Evolutionary conservation across 2,113 vertebrate genomes (phyloP).

Genomic region (Myiagra hebetior): DNA sequence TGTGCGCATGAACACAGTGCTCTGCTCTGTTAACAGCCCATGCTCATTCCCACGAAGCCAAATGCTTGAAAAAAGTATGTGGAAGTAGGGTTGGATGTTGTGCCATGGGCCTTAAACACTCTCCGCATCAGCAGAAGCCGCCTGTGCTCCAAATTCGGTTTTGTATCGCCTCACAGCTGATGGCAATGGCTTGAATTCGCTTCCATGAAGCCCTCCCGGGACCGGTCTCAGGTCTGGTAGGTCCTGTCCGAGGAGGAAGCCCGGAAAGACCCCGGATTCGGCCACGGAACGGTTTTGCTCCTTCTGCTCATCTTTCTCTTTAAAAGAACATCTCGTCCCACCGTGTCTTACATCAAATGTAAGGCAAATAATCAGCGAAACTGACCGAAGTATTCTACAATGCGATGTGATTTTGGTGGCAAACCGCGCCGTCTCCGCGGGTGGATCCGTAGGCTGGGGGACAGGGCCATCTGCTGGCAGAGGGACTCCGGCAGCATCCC

Average conservation of each 20-base stretch:
- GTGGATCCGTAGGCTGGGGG: not conserved
- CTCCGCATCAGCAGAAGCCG: not conserved
- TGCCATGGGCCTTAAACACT: fast-evolving
- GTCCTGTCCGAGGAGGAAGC: not conserved
- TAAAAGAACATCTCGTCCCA: not conserved
- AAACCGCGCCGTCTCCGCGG: fast-evolving
- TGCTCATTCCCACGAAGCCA: not conserved
- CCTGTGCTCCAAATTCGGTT: not conserved
- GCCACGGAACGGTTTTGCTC: not conserved
- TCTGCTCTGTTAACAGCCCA: not conserved
- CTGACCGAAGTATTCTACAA: not conserved
- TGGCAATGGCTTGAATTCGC: not conserved
- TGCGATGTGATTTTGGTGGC: not conserved
- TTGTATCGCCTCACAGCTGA: fast-evolving
- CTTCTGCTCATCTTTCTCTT: not conserved
- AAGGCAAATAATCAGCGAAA: not conserved
- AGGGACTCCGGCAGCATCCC: not conserved
- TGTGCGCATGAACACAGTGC: fast-evolving
- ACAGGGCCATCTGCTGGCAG: slow-evolving; percentile 54
- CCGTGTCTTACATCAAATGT: not conserved
- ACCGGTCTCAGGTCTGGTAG: fast-evolving
- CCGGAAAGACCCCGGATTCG: fast-evolving
- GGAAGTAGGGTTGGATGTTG: not conserved
- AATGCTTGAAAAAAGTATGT: not conserved
- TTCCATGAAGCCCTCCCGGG: fast-evolving